Evolutionary conservation across 2,888 invertebrate genomes (phyloP), one percentile per base, ranked within the genome.

Genomic region (Selenia dentaria): DNA sequence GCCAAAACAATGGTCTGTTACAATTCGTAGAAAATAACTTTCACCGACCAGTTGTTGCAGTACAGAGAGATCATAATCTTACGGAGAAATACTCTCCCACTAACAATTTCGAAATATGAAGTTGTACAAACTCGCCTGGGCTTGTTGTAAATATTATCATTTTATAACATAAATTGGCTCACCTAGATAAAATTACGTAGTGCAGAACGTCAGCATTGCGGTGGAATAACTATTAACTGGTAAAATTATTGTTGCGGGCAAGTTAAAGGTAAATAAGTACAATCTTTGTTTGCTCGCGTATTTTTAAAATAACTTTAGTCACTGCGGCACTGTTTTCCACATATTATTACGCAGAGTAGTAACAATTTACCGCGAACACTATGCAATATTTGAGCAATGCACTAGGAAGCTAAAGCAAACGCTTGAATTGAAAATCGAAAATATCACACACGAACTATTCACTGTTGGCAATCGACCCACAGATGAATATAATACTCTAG

Each of bases 241-340:
- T 62, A 70, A 58, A 65, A 68, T 70, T 69, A 64, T 62, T 76
- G 75, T 80, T 80, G 79, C 22, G 67, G 68, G 61, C 70, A 73
- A 67, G 72, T 73, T 74, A 70, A 56, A 57, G 16, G 64, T 73
- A 79, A 75, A 78, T 77, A 76, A 48, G 58, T 61, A 59, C 51
- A 64, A 76, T 70, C 72, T 70, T 74, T 74, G 62, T 67, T 63
- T 63, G 52, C 57, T 61, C 65, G 59, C 62, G 58, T 65, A 54
- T 61, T 44, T 48, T 2, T 38, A 58, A 51, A 16, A 62, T 67
- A 77, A 79, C 74, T 75, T 75, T 74, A 71, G 72, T 66, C 66
- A 77, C 68, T 61, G 60, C 55, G 58, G 64, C 66, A 66, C 65
- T 64, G 58, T 67, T 67, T 66, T 62, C 67, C 67, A 70, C 60